Base-by-base conservation (phyloP, 1,140 invertebrate species). In the Paracyclopina nana region DNA sequence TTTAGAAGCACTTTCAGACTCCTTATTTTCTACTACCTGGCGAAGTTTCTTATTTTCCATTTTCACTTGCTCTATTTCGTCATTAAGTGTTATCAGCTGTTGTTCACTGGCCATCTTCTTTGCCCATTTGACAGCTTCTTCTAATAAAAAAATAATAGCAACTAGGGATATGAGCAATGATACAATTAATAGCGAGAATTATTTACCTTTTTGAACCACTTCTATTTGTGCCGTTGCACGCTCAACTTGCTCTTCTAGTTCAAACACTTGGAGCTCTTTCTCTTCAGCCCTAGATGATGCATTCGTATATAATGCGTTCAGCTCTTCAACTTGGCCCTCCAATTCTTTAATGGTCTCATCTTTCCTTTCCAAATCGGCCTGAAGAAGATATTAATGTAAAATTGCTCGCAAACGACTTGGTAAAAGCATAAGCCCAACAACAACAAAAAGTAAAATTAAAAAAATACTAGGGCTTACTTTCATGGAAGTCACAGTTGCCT, bases 11-110 rank as follows among this genome's bases (percentile, higher is more conserved):
- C 27, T 2, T 9, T 26, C 20, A n/a, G 14, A 28, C 12, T 24
- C 30, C 22, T 48, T 26, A 2, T 48, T 28, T 16, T 48, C 45
- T 2, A 25, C 45, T 2, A 28, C 16, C 12, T 22, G n/a, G 5
- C 27, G 20, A 14, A 48, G 6, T 48, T 18, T 28, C 22, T 26
- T 16, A n/a, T 48, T 48, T 4, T 24, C 22, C n/a, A n/a, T 11
- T n/a, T 28, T 28, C 2, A 48, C 12, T 6, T 27, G 16, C 45
- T 48, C 45, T 11, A 48, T 48, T 30, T 48, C 45, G 30, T 48
- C 45, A 20, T 48, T 48, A 12, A 48, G 27, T 29, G 27, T 28
- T 26, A n/a, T 28, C n/a, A n/a, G n/a, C n/a, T 22, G n/a, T 29
- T 5, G 16, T 12, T 48, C 45, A 16, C 27, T 28, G 9, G 8